Percentiles rank a stretch among this genome's conserved stretches.
These are phyloP conservation scores for Diploptera punctata DNA, from an alignment of 2,888 invertebrate genomes.

Conservation along the genomic window DNA sequence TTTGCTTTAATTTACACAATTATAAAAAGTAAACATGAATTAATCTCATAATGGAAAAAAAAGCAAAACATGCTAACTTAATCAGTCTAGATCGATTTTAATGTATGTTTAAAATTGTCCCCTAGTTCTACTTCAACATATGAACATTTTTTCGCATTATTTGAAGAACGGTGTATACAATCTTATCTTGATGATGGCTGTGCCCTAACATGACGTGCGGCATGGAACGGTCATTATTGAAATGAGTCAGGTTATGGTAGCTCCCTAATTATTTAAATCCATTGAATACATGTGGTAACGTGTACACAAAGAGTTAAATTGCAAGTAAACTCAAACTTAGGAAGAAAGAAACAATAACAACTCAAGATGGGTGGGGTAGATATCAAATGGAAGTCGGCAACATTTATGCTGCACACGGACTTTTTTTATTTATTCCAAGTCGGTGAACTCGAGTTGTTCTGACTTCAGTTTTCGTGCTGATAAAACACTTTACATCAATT, in stretches of 20 bases:
- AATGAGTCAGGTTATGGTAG: constrained; percentile 29
- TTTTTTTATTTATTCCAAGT: no score
- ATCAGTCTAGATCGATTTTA: no score
- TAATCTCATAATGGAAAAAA: no score
- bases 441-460: no score
- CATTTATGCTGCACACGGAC: not conserved
- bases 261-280: constrained; percentile 19
- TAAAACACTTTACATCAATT: no score
- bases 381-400: not conserved
- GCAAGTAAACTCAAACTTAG: not conserved
- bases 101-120: constrained; percentile 3
- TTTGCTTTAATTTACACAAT: no score
- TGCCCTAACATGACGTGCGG: constrained; percentile 21
- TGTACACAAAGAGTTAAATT: not conserved
- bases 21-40: no score
- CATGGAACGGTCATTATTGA: constrained; percentile 36
- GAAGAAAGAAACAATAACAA: not conserved
- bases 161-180: not conserved
- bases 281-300: not conserved
- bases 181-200: not conserved
- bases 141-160: not conserved
- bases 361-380: not conserved
- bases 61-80: no score
- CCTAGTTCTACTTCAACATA: not conserved
- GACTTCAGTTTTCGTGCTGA: no score